Base-by-base conservation (phyloP, 2,797 vertebrate genomes). In the Scleropages formosus region DNA sequence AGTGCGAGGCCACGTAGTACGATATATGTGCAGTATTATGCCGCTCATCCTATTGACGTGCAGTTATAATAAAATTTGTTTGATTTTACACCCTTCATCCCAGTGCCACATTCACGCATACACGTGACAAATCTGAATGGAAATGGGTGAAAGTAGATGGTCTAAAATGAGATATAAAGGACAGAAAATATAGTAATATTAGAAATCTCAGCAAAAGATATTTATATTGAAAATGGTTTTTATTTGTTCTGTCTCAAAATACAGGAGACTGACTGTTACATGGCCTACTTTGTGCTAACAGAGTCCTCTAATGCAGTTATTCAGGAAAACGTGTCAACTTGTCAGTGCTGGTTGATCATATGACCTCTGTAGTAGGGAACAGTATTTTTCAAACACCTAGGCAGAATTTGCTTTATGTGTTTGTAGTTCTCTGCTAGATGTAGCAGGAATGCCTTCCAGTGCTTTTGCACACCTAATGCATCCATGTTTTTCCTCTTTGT, bases 271-370 rank as follows among this genome's bases (percentile, higher is more conserved):
- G 22, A n/a, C 44, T 66, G 65, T 61, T 60, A 66, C 39, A 22
- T 60, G 8, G 58, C 31, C 51, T 22, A 18, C 27, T 49, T 64
- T 76, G 65, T 26, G 63, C 61, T 75, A 69, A 78, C 77, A 73
- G 77, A 64, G 73, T 74, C 66, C 58, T 61, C 26, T 72, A 77
- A 80, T 71, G 31, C 73, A 62, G 44, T 75, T 73, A 78, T 78
- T 64, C 49, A 75, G 73, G 39, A 65, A 63, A 39, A 39, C 6
- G 2, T 6, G 31, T 39, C 31, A 39, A 39, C 31, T 6, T 39
- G 2, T 39, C 31, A 39, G 31, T 39, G 31, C 31, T 39, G n/a
- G n/a, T n/a, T n/a, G n/a, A n/a, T n/a, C n/a, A n/a, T n/a, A n/a
- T n/a, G n/a, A n/a, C n/a, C n/a, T n/a, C n/a, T n/a, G n/a, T n/a